Percentiles rank a stretch among this genome's conserved stretches.
Evolutionary conservation across 2,888 invertebrate genomes (phyloP).

Genomic region (Eurytoma californica): DNA sequence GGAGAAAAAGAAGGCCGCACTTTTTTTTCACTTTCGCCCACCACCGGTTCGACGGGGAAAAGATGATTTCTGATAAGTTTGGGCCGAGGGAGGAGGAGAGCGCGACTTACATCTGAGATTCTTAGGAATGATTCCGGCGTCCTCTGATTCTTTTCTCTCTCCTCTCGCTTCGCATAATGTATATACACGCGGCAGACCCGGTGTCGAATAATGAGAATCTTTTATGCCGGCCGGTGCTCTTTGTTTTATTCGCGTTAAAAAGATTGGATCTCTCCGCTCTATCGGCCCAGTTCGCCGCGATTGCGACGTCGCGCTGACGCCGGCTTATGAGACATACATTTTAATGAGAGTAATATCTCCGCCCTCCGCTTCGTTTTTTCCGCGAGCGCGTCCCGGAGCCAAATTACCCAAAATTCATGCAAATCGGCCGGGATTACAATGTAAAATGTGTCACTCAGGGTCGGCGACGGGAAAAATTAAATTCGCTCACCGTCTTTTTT

Average conservation of each 20-base stretch:
- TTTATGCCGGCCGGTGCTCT: slow-evolving; percentile 23
- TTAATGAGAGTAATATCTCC: slow-evolving; percentile 30
- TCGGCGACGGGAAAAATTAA: slow-evolving; percentile 40
- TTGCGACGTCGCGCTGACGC: slow-evolving; percentile 11
- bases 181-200: background rate
- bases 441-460: slow-evolving; percentile 30
- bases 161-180: background rate
- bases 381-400: background rate
- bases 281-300: slow-evolving; percentile 9
- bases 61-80: slow-evolving; percentile 49
- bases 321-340: slow-evolving; percentile 33
- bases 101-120: too few species aligned
- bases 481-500: slow-evolving; percentile 8
- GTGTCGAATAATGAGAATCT: slow-evolving; percentile 44
- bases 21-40: slow-evolving; percentile 10
- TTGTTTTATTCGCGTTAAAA: slow-evolving; percentile 21
- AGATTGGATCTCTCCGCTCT: slow-evolving; percentile 37
- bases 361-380: background rate
- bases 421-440: slow-evolving; percentile 46
- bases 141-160: background rate
- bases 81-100: slow-evolving; percentile 14
- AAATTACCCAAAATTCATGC: slow-evolving; percentile 48
- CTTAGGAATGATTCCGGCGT: too few species aligned
- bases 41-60: background rate
- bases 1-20: slow-evolving; percentile 1